Conservation (phyloP, 2,888 invertebrate species). For the Cactoblastis cactorum region DNA sequence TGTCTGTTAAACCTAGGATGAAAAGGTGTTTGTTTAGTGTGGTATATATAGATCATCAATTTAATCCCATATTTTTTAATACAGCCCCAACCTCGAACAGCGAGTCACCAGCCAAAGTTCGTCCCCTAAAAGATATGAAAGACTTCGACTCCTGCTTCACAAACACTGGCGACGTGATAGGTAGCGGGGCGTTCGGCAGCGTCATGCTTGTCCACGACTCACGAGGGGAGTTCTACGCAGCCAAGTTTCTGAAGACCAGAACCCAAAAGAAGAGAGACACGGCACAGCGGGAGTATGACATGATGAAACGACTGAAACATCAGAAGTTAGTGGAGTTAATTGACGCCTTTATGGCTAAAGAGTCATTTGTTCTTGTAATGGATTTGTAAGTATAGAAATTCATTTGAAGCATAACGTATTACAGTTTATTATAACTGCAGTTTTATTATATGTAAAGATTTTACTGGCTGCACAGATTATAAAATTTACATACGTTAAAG, state of each 20-base stretch:
- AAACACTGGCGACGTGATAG: constrained; percentile 29
- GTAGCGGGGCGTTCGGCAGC: constrained; percentile 34
- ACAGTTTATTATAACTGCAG: too few relatives aligned
- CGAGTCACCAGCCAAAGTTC: background rate
- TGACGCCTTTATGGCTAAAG: constrained; percentile 29
- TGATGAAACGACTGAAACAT: constrained; percentile 91
- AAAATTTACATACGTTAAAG: too few relatives aligned
- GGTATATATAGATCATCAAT: too few relatives aligned
- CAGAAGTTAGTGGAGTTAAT: constrained; percentile 86
- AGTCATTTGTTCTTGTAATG: constrained; percentile 89
- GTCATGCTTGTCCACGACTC: constrained; percentile 27
- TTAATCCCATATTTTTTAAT: background rate
- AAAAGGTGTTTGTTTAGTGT: too few relatives aligned
- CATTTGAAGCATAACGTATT: too few relatives aligned
- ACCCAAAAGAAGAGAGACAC: constrained; percentile 86
- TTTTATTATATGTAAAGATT: too few relatives aligned
- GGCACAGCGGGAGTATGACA: constrained; percentile 89
- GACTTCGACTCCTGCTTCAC: constrained; percentile 18
- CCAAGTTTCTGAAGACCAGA: constrained; percentile 89
- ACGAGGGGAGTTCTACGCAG: constrained; percentile 82
- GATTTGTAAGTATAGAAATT: constrained; percentile 87
- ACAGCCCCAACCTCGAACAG: background rate
- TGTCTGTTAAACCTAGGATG: too few relatives aligned
- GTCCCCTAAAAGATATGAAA: constrained; percentile 23
- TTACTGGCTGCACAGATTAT: too few relatives aligned